Percentiles rank a stretch among this genome's conserved stretches.
These are phyloP conservation scores for Antidorcas marsupialis DNA, from an alignment of 2,113 vertebrate genomes.

Conservation along the genomic window DNA sequence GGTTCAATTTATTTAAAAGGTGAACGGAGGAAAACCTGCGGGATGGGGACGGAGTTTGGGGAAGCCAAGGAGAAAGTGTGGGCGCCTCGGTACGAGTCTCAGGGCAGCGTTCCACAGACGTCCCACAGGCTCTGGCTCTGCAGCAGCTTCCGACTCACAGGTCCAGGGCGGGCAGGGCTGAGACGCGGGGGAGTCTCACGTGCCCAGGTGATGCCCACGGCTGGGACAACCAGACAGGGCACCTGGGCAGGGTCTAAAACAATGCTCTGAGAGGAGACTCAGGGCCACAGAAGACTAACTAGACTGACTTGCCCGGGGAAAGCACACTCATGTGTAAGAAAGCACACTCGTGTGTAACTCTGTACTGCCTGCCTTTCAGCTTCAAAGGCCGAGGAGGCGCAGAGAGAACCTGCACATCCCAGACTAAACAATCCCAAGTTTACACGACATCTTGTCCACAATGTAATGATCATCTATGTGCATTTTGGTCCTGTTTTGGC, in stretches of 20 bases:
- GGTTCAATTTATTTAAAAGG: not conserved
- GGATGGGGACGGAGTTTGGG: not conserved
- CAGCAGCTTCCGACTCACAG: too few species aligned
- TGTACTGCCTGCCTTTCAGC: not conserved
- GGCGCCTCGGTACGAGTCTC: not conserved
- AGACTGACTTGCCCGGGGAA: not conserved
- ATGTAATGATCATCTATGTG: not conserved
- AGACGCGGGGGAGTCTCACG: fast-evolving
- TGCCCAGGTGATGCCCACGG: fast-evolving
- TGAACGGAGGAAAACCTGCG: not conserved
- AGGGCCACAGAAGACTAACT: not conserved
- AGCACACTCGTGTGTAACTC: not conserved
- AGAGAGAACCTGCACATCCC: not conserved
- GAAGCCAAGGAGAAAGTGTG: not conserved
- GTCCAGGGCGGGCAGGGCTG: not conserved
- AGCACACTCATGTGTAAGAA: not conserved
- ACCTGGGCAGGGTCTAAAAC: not conserved
- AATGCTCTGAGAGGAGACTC: not conserved
- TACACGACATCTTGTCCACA: not conserved
- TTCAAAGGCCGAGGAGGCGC: not conserved
- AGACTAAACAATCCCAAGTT: not conserved
- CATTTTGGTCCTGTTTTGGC: not conserved
- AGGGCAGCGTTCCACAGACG: not conserved
- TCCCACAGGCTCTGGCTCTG: not conserved
- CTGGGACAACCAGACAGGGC: not conserved